These are phyloP conservation scores for Scomber scombrus DNA, from an alignment of 2,113 vertebrate species.

Conservation along the genomic window DNA sequence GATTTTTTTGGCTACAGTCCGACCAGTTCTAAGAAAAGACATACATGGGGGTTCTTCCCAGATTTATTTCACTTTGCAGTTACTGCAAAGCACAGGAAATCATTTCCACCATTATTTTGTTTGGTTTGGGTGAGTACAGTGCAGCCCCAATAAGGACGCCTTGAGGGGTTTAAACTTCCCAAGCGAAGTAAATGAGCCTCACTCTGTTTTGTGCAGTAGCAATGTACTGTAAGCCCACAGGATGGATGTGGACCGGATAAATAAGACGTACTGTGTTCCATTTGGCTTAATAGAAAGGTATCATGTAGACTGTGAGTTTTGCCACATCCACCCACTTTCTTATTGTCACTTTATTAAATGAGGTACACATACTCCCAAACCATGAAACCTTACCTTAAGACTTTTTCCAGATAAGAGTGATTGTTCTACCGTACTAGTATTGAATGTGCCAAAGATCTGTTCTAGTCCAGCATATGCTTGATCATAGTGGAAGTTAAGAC, in stretches of 20 bases:
- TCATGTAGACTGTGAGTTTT: slow-evolving; percentile 58
- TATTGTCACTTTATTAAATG: slow-evolving; percentile 65
- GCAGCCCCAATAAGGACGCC: slow-evolving; percentile 40
- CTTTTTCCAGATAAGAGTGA: slow-evolving; percentile 54
- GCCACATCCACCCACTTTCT: slow-evolving; percentile 67
- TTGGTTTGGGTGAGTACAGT: slow-evolving; percentile 52
- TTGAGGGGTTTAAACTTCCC: slow-evolving; percentile 51
- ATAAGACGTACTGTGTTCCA: slow-evolving; percentile 35
- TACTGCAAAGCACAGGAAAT: slow-evolving; percentile 51
- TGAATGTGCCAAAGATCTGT: slow-evolving; percentile 24
- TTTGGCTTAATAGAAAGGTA: slow-evolving; percentile 66
- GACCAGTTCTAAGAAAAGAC: slow-evolving; percentile 39
- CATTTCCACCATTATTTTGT: slow-evolving; percentile 54
- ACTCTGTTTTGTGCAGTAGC: slow-evolving; percentile 44
- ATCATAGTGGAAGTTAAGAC: not conserved
- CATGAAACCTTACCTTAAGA: slow-evolving; percentile 45
- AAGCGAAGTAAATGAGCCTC: slow-evolving; percentile 45
- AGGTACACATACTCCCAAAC: slow-evolving; percentile 55
- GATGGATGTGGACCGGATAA: slow-evolving; percentile 66
- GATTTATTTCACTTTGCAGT: slow-evolving; percentile 41
- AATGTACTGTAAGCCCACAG: slow-evolving; percentile 45
- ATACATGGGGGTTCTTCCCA: slow-evolving; percentile 15
- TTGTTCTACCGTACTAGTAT: slow-evolving; percentile 51
- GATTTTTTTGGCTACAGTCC: slow-evolving; percentile 20
- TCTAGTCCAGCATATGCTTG: not conserved